Evolutionary conservation across 2,888 invertebrate species (phyloP).

Genomic region (Eupithecia dodoneata): DNA sequence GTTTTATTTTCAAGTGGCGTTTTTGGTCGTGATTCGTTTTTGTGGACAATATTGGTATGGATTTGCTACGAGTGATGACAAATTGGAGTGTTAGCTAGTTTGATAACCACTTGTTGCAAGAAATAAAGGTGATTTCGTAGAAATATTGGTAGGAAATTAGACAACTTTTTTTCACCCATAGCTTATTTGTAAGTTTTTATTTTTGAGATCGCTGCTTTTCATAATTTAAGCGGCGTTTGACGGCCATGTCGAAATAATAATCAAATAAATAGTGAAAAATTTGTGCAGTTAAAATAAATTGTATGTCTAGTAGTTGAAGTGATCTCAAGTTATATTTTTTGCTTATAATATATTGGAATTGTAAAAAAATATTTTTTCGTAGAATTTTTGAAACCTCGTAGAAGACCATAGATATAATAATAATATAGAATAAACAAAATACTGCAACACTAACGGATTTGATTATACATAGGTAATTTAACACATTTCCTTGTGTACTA

Average conservation of each 20-base stretch:
- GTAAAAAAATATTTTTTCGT: conserved; percentile 62
- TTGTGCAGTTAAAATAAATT: background rate
- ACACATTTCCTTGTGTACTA: conserved; percentile 42
- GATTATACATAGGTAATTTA: conserved; percentile 56
- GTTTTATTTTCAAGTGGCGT: conserved; percentile 28
- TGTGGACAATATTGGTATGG: conserved; percentile 9
- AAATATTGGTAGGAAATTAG: conserved; percentile 29
- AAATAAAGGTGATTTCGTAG: conserved; percentile 36
- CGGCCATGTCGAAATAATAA: background rate
- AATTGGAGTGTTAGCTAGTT: background rate
- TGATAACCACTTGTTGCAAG: conserved; percentile 24
- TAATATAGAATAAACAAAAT: conserved; percentile 53
- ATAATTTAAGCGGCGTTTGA: background rate
- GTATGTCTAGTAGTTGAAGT: conserved; percentile 37
- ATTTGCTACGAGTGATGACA: conserved; percentile 25
- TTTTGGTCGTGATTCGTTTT: conserved; percentile 26
- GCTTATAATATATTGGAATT: conserved; percentile 57
- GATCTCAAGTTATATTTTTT: conserved; percentile 48
- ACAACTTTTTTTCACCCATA: conserved; percentile 25
- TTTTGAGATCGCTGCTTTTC: conserved; percentile 34
- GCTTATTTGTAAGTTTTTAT: conserved; percentile 27
- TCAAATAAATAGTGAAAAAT: background rate
- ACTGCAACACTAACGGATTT: conserved; percentile 83
- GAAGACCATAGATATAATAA: conserved; percentile 59
- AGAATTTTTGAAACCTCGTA: conserved; percentile 60